Evolutionary conservation across 2,113 vertebrate species (phyloP).

Genomic region (Neogale vison): DNA sequence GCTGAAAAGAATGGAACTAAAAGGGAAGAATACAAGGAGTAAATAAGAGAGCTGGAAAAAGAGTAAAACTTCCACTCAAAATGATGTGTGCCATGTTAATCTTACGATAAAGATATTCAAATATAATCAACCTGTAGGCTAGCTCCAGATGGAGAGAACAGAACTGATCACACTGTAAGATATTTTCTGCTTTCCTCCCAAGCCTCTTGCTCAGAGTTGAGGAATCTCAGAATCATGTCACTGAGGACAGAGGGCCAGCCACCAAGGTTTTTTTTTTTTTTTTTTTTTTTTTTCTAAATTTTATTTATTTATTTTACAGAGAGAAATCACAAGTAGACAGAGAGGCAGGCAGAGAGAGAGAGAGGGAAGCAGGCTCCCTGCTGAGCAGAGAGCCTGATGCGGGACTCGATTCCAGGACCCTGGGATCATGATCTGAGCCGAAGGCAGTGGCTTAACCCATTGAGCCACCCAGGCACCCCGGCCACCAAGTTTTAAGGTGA

Average conservation of each 20-base stretch:
- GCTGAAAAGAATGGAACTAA: not conserved
- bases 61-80: constrained; percentile 45
- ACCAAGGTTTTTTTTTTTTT: too few species aligned
- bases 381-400: too few species aligned
- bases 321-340: too few species aligned
- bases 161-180: not conserved
- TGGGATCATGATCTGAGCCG: too few species aligned
- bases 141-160: constrained; percentile 35
- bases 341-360: too few species aligned
- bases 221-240: not conserved
- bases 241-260: not conserved
- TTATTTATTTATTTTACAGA: too few species aligned
- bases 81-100: constrained; percentile 45
- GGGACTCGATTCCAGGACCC: too few species aligned
- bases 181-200: not conserved
- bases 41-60: constrained; percentile 12
- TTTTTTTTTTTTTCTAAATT: too few species aligned
- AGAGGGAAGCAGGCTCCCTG: too few species aligned
- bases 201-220: not conserved
- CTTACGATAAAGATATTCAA: constrained; percentile 49
- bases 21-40: not conserved
- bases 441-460: too few species aligned
- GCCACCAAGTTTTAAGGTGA: not conserved
- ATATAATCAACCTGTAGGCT: constrained; percentile 56
- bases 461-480: too few species aligned